A percentile compares a stretch with the other conserved stretches of the same genome.
These are phyloP conservation scores for Poeciliopsis turrubarensis DNA, from an alignment of 2,113 vertebrate genomes.

Conservation along the genomic window DNA sequence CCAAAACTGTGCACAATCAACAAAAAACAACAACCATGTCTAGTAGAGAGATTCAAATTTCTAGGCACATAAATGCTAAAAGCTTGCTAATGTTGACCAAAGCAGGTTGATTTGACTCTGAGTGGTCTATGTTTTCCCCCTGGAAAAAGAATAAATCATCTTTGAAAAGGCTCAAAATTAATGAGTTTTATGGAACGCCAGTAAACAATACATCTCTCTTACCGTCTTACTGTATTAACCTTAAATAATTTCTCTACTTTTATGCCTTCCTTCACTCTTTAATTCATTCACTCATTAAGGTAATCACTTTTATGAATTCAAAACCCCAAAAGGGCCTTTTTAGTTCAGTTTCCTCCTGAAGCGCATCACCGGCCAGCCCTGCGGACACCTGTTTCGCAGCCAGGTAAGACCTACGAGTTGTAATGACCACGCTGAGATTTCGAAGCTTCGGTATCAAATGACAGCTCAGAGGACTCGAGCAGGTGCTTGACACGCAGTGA, in stretches of 20 bases:
- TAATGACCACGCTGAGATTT: slow-evolving; percentile 56
- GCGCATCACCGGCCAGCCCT: background rate
- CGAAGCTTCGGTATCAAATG: slow-evolving; percentile 67
- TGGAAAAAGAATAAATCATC: background rate
- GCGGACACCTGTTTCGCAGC: slow-evolving; percentile 22
- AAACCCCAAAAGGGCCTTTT: background rate
- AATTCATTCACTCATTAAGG: background rate
- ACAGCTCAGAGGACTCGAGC: slow-evolving; percentile 59
- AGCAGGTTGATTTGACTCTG: background rate
- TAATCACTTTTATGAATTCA: background rate
- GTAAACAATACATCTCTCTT: background rate
- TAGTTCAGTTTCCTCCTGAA: background rate
- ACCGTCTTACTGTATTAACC: background rate
- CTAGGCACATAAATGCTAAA: background rate
- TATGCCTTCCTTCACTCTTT: background rate
- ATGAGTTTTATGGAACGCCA: background rate
- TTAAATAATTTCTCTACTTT: background rate
- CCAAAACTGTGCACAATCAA: background rate
- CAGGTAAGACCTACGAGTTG: slow-evolving; percentile 52
- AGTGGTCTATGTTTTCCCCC: background rate
- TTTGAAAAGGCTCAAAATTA: background rate
- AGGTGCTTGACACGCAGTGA: slow-evolving; percentile 66
- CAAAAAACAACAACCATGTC: background rate
- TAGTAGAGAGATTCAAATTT: too few species aligned
- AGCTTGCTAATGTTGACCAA: background rate